Conservation (phyloP, 2,888 invertebrate genomes). For the Tetragnatha montana region DNA sequence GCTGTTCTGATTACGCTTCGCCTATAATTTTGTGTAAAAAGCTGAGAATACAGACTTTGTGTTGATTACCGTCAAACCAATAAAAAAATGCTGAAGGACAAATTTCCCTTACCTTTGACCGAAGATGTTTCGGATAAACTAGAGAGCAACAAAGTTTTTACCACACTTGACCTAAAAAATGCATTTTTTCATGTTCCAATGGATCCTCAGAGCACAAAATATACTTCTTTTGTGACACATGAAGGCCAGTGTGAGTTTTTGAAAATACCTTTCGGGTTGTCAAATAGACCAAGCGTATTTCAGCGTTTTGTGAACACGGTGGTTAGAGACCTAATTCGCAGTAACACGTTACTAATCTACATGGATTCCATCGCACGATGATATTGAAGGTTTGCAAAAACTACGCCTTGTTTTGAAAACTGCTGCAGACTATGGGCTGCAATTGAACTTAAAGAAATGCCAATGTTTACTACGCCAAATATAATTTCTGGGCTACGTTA, state of each 20-base stretch:
- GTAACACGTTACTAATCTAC: background rate
- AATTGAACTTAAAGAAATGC: conserved; percentile 36
- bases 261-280: background rate
- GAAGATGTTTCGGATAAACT: conserved; percentile 25
- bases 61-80: too few species aligned
- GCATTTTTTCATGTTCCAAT: conserved; percentile 29
- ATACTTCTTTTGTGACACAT: conserved; percentile 13
- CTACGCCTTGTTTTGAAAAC: background rate
- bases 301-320: conserved; percentile 11
- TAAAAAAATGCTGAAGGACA: conserved; percentile 25
- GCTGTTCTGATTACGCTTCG: conserved; percentile 8
- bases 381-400: background rate
- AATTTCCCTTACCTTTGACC: conserved; percentile 13
- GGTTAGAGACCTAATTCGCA: background rate
- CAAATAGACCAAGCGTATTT: background rate
- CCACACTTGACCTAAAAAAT: conserved; percentile 16
- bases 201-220: background rate
- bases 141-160: conserved; percentile 9
- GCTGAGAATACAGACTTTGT: conserved; percentile 14
- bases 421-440: conserved; percentile 8
- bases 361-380: background rate
- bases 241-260: conserved; percentile 9
- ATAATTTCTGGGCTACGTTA: conserved; percentile 25
- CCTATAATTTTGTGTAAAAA: conserved; percentile 23
- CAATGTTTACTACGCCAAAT: conserved; percentile 12